phyloP scores from a whole-genome alignment of 2,888 invertebrate genomes.

The Dasypogon diadema region DNA sequence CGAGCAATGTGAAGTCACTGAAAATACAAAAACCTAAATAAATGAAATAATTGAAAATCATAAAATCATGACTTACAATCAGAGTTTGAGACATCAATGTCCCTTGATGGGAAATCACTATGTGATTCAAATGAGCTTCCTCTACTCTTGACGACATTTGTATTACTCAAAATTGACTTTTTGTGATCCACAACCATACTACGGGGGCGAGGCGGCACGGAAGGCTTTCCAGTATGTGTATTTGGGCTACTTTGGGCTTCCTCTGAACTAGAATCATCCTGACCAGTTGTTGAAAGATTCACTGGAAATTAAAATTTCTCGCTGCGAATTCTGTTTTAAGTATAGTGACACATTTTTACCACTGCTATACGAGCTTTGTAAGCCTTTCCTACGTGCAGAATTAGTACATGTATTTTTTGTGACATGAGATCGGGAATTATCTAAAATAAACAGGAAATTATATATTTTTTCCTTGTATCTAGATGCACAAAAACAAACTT shows the following conservation, averaged over 20 bases:
- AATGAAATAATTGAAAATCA: conserved; percentile 11
- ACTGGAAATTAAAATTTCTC: conserved; percentile 70
- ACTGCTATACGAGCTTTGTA: conserved; percentile 76
- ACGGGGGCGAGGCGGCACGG: conserved; percentile 75
- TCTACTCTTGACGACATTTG: conserved; percentile 61
- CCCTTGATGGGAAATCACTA: conserved; percentile 68
- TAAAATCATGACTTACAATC: conserved; percentile 69
- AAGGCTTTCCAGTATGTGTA: conserved; percentile 70
- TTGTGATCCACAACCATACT: conserved; percentile 76
- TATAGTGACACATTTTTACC: conserved; percentile 71
- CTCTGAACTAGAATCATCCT: conserved; percentile 87
- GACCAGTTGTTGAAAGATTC: conserved; percentile 77
- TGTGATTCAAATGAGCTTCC: conserved; percentile 61
- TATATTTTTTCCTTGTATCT: neutral
- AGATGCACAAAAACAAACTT: conserved; percentile 58
- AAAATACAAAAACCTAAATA: neutral
- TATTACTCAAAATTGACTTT: conserved; percentile 62
- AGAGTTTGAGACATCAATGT: conserved; percentile 69
- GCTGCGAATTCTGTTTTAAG: too few species aligned
- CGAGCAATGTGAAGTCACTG: conserved; percentile 75
- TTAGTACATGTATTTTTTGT: conserved; percentile 64
- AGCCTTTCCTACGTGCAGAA: conserved; percentile 71
- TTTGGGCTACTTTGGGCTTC: conserved; percentile 69
- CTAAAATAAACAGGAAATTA: conserved; percentile 56
- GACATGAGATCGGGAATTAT: conserved; percentile 59